A percentile compares a stretch with the other conserved stretches of the same genome.
phyloP scores from a whole-genome alignment of 1,140 invertebrate genomes.

The Sesamia nonagrioides region DNA sequence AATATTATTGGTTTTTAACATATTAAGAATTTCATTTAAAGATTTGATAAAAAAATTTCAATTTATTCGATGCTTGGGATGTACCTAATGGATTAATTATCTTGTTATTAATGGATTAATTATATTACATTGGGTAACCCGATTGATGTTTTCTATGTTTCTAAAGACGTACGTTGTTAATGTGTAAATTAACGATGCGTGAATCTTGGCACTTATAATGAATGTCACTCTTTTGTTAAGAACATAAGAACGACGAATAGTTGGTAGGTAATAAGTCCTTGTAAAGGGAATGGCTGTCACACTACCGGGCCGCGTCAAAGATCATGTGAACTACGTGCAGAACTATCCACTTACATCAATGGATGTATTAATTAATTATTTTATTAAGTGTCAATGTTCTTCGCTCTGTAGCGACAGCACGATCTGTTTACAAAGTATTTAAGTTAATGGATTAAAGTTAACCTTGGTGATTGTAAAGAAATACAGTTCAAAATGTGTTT shows the following conservation, averaged over 20 bases:
- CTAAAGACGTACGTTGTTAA: neutral
- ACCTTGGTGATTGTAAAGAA: too few species aligned
- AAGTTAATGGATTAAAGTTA: too few species aligned
- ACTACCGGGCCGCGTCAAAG: constrained; percentile 19
- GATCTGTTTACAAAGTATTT: too few species aligned
- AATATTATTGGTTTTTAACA: too few species aligned
- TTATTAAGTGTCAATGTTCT: neutral
- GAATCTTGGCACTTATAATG: neutral
- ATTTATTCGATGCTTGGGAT: too few species aligned
- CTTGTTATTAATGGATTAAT: too few species aligned
- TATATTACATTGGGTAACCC: too few species aligned
- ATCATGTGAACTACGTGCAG: neutral
- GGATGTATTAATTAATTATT: neutral
- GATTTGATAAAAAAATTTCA: too few species aligned
- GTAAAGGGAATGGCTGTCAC: constrained; percentile 39
- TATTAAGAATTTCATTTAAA: too few species aligned
- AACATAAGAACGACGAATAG: constrained; percentile 7
- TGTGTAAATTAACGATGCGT: constrained; percentile 6
- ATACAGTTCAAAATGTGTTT: too few species aligned
- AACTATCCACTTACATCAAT: neutral
- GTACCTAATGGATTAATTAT: too few species aligned
- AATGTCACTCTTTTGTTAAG: constrained; percentile 1
- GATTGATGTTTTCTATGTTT: too few species aligned
- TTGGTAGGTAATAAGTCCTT: constrained; percentile 27
- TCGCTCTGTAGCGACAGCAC: neutral